A percentile compares a stretch with the other conserved stretches of the same genome.
phyloP scores from a whole-genome alignment of 2,888 invertebrate genomes.

The Ecliptopera silaceata region DNA sequence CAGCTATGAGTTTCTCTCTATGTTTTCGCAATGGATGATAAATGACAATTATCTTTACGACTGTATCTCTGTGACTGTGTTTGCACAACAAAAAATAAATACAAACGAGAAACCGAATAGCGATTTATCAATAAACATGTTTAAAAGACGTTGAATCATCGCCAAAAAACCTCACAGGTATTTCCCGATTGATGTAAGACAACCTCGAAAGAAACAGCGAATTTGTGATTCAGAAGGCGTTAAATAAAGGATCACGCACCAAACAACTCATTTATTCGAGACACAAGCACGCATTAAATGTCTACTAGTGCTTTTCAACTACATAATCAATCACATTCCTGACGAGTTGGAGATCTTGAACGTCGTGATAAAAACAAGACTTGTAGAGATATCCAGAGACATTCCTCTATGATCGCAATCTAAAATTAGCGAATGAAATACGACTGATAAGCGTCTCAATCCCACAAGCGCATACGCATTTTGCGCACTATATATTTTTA shows the following conservation, averaged over 20 bases:
- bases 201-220: conserved; percentile 10
- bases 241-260: conserved; percentile 14
- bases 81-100: conserved; percentile 5
- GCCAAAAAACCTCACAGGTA: not conserved
- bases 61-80: not conserved
- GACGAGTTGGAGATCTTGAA: conserved; percentile 30
- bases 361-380: conserved; percentile 38
- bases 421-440: conserved; percentile 60
- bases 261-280: conserved; percentile 24
- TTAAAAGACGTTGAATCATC: conserved; percentile 15
- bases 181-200: conserved; percentile 15
- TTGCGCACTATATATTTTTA: conserved; percentile 51
- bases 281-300: conserved; percentile 19
- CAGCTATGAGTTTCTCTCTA: conserved; percentile 15
- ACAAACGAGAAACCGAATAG: not conserved
- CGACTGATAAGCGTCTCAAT: conserved; percentile 58
- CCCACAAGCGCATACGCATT: conserved; percentile 50
- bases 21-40: conserved; percentile 13
- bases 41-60: conserved; percentile 2
- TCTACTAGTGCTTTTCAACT: conserved; percentile 24
- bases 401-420: conserved; percentile 51
- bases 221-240: conserved; percentile 17
- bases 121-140: not conserved
- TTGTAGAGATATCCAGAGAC: conserved; percentile 32
- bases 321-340: conserved; percentile 37